Evolutionary conservation across 2,888 invertebrate genomes (phyloP).

Genomic region (Steinernema scapterisci): DNA sequence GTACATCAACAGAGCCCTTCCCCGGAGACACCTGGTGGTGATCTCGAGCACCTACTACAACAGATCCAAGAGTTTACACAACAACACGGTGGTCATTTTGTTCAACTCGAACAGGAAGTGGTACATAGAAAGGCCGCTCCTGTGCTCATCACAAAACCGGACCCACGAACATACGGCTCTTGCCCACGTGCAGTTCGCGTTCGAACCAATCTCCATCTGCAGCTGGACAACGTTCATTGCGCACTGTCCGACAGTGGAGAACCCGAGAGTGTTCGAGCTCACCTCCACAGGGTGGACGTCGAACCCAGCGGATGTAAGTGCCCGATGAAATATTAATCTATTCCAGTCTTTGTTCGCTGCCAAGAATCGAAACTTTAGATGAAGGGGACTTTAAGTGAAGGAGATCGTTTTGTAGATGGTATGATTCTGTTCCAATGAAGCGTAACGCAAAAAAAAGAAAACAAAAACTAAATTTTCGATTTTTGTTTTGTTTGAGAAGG

Average conservation of each 20-base stretch:
- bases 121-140: constrained; percentile 5
- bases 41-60: constrained; percentile 25
- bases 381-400: not conserved
- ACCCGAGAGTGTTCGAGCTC: constrained; percentile 40
- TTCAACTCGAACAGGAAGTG: constrained; percentile 57
- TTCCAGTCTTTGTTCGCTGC: too few relatives aligned
- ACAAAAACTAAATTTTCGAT: too few relatives aligned
- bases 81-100: constrained; percentile 57
- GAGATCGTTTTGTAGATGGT: not conserved
- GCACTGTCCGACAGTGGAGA: constrained; percentile 40
- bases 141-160: constrained; percentile 45
- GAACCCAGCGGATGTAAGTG: constrained; percentile 37
- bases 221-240: constrained; percentile 46
- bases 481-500: too few relatives aligned
- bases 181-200: constrained; percentile 44
- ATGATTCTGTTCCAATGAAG: too few relatives aligned
- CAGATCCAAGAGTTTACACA: not conserved
- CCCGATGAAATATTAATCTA: not conserved
- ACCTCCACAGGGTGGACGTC: constrained; percentile 36
- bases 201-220: constrained; percentile 46
- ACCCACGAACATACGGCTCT: constrained; percentile 37
- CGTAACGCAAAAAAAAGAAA: too few relatives aligned
- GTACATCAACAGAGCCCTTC: not conserved
- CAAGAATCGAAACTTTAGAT: too few relatives aligned
- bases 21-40: not conserved